Base-by-base conservation (phyloP, 2,113 vertebrate genomes). In the Motacilla alba region DNA sequence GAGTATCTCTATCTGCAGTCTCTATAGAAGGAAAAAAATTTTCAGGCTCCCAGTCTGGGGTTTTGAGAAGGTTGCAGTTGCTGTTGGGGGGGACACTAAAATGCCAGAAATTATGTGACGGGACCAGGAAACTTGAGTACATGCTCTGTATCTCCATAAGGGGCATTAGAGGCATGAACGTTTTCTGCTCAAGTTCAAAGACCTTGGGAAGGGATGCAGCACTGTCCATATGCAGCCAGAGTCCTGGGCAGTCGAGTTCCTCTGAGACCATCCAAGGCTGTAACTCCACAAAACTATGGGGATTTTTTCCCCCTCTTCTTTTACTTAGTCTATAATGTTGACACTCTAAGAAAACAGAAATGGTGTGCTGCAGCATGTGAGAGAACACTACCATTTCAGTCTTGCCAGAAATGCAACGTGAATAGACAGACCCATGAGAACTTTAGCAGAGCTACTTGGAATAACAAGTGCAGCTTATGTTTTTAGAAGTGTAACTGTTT, bases 341-440 rank as follows among this genome's bases (percentile, higher is more conserved):
- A 53, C 52, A 76, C 7, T 83, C 37, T 66, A 66, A 44, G 70
- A 85, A 56, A 95, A 76, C 37, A 85, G 58, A 66, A 89, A 15
- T 50, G 15, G 19, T 31, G 10, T 85, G 33, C 72, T 69, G 43
- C 30, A 47, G 59, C 39, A 24, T 84, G 63, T 62, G 62, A 80
- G 78, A 80, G 70, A 89, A 87, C 63, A 33, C n/a, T 85, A 66
- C 31, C 33, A 52, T 93, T 88, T 83, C 50, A 56, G 21, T 44
- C 35, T 56, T 77, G 78, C 63, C 63, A 93, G 79, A 93, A 89
- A 69, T 62, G 23, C 6, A 2, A 44, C 44, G 35, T 85, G 91
- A 91, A 73, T 63, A 80, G 63, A 60, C 53, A 80, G 77, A 83
- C 55, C 78, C 75, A 87, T 87, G 70, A 90, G 87, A 86, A 91